Evolutionary conservation across 2,113 vertebrate genomes (phyloP).

Genomic region (Sphyrna mokarran): DNA sequence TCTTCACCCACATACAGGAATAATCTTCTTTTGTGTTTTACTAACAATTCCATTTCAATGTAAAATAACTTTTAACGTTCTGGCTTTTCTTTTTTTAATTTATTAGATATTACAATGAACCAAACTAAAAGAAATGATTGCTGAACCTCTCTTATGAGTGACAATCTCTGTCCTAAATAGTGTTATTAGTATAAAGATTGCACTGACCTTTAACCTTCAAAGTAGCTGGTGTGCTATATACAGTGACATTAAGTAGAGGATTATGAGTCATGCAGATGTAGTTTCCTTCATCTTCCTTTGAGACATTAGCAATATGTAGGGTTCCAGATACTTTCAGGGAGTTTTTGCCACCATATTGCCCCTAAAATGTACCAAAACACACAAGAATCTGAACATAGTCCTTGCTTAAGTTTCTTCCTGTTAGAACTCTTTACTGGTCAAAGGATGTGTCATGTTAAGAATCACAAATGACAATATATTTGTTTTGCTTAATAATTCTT

Average conservation of each 20-base stretch:
- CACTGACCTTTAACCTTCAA: constrained; percentile 54
- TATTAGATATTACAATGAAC: not conserved
- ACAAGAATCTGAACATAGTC: not conserved
- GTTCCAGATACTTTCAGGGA: constrained; percentile 59
- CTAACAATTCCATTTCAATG: not conserved
- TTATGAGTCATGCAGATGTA: constrained; percentile 60
- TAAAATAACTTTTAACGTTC: not conserved
- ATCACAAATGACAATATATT: not conserved
- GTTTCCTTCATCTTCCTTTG: constrained; percentile 53
- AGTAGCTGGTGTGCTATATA: constrained; percentile 50
- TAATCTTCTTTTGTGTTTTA: not conserved
- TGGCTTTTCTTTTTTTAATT: not conserved
- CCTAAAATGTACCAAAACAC: constrained; percentile 45
- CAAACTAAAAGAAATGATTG: not conserved
- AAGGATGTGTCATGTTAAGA: not conserved
- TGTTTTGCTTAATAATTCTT: not conserved
- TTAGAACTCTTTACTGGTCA: not conserved
- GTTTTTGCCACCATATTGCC: constrained; percentile 59
- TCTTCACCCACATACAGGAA: not conserved
- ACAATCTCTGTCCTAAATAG: not conserved
- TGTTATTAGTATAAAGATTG: not conserved
- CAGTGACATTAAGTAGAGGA: constrained; percentile 51
- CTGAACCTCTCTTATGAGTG: not conserved
- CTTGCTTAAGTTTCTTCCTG: not conserved
- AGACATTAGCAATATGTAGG: constrained; percentile 53